Evolutionary conservation across 2,113 vertebrate species (phyloP), one percentile per base, ranked within the genome.

Genomic region (Crotalus tigris): DNA sequence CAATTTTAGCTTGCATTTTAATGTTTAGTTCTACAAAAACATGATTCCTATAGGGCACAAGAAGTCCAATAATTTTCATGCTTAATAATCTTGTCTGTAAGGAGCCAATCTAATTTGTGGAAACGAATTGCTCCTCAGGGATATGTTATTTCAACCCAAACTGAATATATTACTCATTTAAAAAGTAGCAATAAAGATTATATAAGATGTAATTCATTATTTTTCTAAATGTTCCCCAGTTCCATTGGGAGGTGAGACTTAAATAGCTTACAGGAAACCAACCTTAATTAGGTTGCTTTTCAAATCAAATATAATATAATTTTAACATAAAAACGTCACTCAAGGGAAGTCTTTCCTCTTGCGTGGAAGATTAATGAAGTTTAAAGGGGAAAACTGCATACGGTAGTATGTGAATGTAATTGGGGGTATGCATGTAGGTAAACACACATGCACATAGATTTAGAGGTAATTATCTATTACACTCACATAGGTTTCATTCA

Each of bases 181-280:
- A 92, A 97, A 97, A 95, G 95, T 93, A 95, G 95, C 95, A 97
- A 96, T 97, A 97, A 97, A 97, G 93, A 97, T 97, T 97, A 97
- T 97, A 96, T 97, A 97, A 96, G 94, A 97, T 95, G 93, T 92
- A 97, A 97, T 97, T 97, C 93, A 98, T 97, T 97, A 97, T 96
- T 97, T 97, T 97, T 96, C 92, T 97, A 97, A 97, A 95, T 95
- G 93, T 96, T 97, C 96, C 59, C 94, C 61, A 4, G 95, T 94
- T 96, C 97, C 94, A 91, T n/a, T 57, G 95, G 96, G 96, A 97
- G 89, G 91, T 90, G 93, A 97, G 92, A 93, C 91, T 96, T 97
- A 97, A 97, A 97, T 96, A 95, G 93, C 94, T 96, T 95, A 95
- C 92, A 97, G 95, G 93, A 97, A 96, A 92, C 94, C 95, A 96